phyloP scores from a whole-genome alignment of 2,113 vertebrate species.

The Pelodiscus sinensis region DNA sequence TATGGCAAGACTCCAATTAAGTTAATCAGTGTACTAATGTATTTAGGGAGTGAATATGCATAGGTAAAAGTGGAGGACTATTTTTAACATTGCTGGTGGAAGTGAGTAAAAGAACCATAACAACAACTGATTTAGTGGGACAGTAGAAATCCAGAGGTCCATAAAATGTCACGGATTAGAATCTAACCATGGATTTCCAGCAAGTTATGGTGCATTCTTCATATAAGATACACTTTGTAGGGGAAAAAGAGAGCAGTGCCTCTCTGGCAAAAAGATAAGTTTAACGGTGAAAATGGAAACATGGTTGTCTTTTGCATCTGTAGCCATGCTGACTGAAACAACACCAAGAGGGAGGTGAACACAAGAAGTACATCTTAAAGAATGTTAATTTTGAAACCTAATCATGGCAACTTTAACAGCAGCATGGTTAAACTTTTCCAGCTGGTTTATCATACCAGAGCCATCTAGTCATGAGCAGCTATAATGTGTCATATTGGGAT shows the following conservation, averaged over 20 bases:
- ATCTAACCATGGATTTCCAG: constrained; percentile 31
- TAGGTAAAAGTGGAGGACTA: constrained; percentile 58
- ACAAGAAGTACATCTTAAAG: background rate
- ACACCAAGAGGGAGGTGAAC: constrained; percentile 46
- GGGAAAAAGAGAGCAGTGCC: too few relatives aligned
- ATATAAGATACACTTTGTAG: background rate
- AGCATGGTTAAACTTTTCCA: background rate
- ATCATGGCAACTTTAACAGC: constrained; percentile 32
- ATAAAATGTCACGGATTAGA: constrained; percentile 67
- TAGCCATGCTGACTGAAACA: constrained; percentile 2
- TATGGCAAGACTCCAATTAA: background rate
- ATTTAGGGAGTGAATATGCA: constrained; percentile 48
- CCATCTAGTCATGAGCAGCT: background rate
- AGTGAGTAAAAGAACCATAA: constrained; percentile 43
- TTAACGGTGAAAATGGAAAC: constrained; percentile 53
- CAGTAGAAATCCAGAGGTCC: constrained; percentile 58
- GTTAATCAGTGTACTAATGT: background rate
- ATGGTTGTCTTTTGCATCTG: constrained; percentile 59
- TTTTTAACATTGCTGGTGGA: constrained; percentile 41
- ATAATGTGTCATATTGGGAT: accelerated
- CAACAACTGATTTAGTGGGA: constrained; percentile 68
- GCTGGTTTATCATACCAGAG: background rate
- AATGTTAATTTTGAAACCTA: background rate
- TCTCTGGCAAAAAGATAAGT: constrained; percentile 23
- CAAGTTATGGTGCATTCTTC: background rate